phyloP scores from a whole-genome alignment of 2,797 vertebrate genomes.

The Schizothorax lantsangensis region DNA sequence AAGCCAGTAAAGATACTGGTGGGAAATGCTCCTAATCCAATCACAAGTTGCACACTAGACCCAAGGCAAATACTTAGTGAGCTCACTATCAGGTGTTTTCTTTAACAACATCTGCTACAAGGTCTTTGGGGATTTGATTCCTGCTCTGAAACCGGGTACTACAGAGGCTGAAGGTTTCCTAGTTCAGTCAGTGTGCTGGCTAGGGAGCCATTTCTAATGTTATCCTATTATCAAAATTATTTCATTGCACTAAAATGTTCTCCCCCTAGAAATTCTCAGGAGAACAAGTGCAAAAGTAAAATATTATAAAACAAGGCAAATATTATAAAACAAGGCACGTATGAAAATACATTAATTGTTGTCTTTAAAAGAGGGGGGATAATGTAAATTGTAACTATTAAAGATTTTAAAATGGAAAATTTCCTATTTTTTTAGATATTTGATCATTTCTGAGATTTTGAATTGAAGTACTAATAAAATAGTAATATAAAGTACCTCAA shows the following conservation, averaged over 20 bases:
- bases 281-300: not conserved
- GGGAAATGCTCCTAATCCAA: constrained; percentile 55
- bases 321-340: not conserved
- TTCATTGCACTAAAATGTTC: not conserved
- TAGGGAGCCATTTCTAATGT: constrained; percentile 8
- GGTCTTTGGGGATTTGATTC: constrained; percentile 22
- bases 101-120: constrained; percentile 38
- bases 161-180: constrained; percentile 3
- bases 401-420: too few species aligned
- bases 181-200: not conserved
- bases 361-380: too few species aligned
- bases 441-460: too few species aligned
- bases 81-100: constrained; percentile 37
- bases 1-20: constrained; percentile 36
- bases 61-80: constrained; percentile 50
- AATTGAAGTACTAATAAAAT: too few species aligned
- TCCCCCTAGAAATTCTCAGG: not conserved
- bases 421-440: too few species aligned
- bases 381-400: too few species aligned
- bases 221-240: constrained; percentile 29
- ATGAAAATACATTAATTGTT: too few species aligned
- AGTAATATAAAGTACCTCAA: too few species aligned
- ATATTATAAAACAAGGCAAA: not conserved
- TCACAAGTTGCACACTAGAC: constrained; percentile 45
- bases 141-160: constrained; percentile 6